Conservation (phyloP, 2,888 invertebrate genomes). For the Melieria omissa region DNA sequence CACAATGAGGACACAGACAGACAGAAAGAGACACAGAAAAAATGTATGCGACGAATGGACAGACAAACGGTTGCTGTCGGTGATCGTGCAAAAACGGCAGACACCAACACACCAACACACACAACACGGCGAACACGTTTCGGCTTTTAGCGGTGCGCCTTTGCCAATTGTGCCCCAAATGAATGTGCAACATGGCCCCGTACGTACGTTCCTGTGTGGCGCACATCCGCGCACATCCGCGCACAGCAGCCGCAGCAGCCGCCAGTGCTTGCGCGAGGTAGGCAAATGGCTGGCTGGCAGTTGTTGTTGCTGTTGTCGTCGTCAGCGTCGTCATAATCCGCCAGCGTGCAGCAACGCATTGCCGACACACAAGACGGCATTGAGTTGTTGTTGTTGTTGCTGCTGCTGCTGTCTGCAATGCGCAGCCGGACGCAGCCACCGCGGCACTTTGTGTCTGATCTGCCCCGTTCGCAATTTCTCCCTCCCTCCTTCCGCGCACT, state of each 20-base stretch:
- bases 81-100: too few species aligned
- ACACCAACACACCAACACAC: background rate
- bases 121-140: slow-evolving; percentile 48
- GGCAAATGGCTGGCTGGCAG: slow-evolving; percentile 24
- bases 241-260: background rate
- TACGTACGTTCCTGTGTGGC: background rate
- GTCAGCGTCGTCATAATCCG: slow-evolving; percentile 14
- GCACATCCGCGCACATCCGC: slow-evolving; percentile 15
- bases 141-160: slow-evolving; percentile 52
- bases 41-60: background rate
- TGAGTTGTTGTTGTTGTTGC: background rate
- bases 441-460: slow-evolving; percentile 3
- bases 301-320: slow-evolving; percentile 33
- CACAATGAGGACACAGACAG: background rate
- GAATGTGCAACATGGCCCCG: background rate
- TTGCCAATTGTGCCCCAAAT: slow-evolving; percentile 11
- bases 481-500: slow-evolving; percentile 10
- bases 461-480: background rate
- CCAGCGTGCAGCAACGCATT: background rate
- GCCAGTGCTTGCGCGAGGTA: background rate
- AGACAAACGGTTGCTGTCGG: too few species aligned
- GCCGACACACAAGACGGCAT: background rate
- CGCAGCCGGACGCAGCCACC: background rate
- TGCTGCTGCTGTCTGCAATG: background rate
- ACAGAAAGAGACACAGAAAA: slow-evolving; percentile 17